Conservation (phyloP, 2,113 vertebrate genomes). For the Tyto alba region DNA sequence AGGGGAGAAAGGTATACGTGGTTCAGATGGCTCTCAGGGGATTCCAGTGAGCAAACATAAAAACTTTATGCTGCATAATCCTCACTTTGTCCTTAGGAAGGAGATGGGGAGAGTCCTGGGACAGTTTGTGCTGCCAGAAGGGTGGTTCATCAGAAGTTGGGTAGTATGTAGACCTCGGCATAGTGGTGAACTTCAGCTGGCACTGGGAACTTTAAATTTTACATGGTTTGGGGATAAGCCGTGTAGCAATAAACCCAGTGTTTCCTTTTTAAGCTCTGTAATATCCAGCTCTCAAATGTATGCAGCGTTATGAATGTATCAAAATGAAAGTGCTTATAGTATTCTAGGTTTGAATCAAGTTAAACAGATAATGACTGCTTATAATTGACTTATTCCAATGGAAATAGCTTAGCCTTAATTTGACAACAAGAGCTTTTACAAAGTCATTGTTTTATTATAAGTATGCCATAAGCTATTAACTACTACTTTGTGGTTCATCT, state of each 20-base stretch:
- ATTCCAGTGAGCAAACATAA: neutral
- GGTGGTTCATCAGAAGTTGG: neutral
- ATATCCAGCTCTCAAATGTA: neutral
- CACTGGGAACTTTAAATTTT: rapidly evolving
- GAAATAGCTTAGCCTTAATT: constrained; percentile 65
- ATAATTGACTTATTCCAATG: constrained; percentile 66
- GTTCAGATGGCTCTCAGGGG: neutral
- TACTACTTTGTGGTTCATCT: constrained; percentile 50
- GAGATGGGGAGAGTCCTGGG: neutral
- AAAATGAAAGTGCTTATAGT: neutral
- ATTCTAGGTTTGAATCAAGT: constrained; percentile 45
- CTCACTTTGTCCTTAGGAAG: neutral
- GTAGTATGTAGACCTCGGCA: neutral
- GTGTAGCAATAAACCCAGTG: neutral
- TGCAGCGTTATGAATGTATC: neutral
- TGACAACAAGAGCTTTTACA: constrained; percentile 57
- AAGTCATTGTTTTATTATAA: constrained; percentile 47
- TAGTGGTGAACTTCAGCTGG: neutral
- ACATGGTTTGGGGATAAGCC: rapidly evolving
- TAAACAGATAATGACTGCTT: constrained; percentile 64
- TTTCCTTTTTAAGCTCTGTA: neutral
- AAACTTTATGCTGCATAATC: neutral
- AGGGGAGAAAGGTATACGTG: rapidly evolving
- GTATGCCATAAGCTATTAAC: constrained; percentile 36
- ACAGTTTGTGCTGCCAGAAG: neutral